Percentiles rank a stretch among this genome's conserved stretches.
phyloP scores from a whole-genome alignment of 1,140 invertebrate species.

The Thaumatotibia leucotreta region DNA sequence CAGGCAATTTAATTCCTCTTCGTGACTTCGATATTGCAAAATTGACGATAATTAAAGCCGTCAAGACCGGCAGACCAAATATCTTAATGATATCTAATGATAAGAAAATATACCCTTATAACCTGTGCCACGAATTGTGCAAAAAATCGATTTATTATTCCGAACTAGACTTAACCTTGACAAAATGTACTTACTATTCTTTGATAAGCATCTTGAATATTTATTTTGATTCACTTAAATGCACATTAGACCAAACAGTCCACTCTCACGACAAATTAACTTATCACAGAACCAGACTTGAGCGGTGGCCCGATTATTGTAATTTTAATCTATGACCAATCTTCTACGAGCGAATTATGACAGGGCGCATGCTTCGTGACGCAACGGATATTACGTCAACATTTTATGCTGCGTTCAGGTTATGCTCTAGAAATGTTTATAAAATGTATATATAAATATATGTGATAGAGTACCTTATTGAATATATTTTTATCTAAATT shows the following conservation, averaged over 20 bases:
- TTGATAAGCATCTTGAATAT: slow-evolving; percentile 70
- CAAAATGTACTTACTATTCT: slow-evolving; percentile 66
- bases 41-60: neutral
- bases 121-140: slow-evolving; percentile 23
- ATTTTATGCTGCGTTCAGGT: slow-evolving; percentile 34
- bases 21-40: neutral
- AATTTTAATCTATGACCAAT: slow-evolving; percentile 70
- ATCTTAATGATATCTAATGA: slow-evolving; percentile 23
- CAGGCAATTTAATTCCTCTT: slow-evolving; percentile 18
- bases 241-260: slow-evolving; percentile 62
- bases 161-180: slow-evolving; percentile 54
- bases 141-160: slow-evolving; percentile 70
- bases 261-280: slow-evolving; percentile 63
- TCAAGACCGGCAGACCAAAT: neutral
- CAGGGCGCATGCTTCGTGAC: slow-evolving; percentile 74
- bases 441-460: neutral
- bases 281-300: slow-evolving; percentile 70
- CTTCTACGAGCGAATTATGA: slow-evolving; percentile 60
- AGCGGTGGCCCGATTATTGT: slow-evolving; percentile 65
- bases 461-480: neutral
- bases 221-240: slow-evolving; percentile 67
- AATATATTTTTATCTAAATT: neutral
- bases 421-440: neutral
- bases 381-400: slow-evolving; percentile 73
- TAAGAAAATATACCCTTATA: slow-evolving; percentile 23